Evolutionary conservation across 2,888 invertebrate genomes (phyloP).

Genomic region (Netelia inedita): DNA sequence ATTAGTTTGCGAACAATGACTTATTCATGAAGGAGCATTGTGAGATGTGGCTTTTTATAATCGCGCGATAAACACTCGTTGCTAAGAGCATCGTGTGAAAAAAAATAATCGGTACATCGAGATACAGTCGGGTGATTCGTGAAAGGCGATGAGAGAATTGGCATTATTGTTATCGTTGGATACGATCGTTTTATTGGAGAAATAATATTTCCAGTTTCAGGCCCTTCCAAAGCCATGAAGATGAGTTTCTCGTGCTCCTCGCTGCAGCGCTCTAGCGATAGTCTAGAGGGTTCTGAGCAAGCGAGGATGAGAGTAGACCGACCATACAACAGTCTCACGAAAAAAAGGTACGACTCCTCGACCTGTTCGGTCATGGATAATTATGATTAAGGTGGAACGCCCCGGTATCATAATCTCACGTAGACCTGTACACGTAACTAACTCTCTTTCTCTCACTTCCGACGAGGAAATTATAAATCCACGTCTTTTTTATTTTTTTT

Average conservation of each 20-base stretch:
- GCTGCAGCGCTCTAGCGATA: constrained; percentile 88
- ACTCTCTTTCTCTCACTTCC: too few relatives aligned
- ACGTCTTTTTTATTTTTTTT: too few relatives aligned
- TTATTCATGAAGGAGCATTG: constrained; percentile 52
- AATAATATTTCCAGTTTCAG: constrained; percentile 84
- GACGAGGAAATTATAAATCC: too few relatives aligned
- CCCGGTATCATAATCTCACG: constrained; percentile 21
- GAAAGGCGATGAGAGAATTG: not conserved
- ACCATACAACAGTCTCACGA: constrained; percentile 94
- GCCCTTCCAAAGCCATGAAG: constrained; percentile 90
- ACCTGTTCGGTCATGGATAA: not conserved
- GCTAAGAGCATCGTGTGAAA: constrained; percentile 38
- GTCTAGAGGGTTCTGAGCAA: constrained; percentile 85
- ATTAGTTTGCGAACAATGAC: constrained; percentile 51
- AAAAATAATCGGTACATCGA: constrained; percentile 21
- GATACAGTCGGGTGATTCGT: constrained; percentile 7
- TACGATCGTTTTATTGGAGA: constrained; percentile 6
- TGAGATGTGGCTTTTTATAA: constrained; percentile 36
- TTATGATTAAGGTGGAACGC: constrained; percentile 22
- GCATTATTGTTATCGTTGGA: not conserved
- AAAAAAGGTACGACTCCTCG: constrained; percentile 87
- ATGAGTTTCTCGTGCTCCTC: constrained; percentile 94
- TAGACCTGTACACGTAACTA: too few relatives aligned
- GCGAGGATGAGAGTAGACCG: constrained; percentile 87
- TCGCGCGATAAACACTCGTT: constrained; percentile 14